Evolutionary conservation across 2,797 vertebrate species (phyloP), one percentile per base, ranked within the genome.

Genomic region (Ctenopoma kingsleyae): DNA sequence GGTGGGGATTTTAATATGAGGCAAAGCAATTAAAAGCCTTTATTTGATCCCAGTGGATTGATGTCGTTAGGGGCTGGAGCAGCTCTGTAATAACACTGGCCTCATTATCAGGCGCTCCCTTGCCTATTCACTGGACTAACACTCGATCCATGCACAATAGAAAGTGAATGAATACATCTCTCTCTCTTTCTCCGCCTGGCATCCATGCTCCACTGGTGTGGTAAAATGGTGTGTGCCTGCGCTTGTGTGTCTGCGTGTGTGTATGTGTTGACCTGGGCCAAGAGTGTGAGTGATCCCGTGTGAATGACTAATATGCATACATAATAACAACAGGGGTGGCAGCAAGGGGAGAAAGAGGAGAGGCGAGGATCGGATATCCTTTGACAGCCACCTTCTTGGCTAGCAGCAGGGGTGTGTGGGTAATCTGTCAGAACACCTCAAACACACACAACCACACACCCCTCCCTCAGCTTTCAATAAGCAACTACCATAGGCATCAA

Each of bases 1-100:
- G 59, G 81, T 71, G 66, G 80, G 81, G 87, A 85, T 86, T 90
- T 93, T 89, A 90, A 93, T 91, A 91, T 71, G 84, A 91, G 90
- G 87, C 87, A 81, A 91, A 86, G 85, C 92, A 94, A 94, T 95
- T 94, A 94, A 94, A 93, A 92, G 89, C 67, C 90, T 92, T 92
- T 91, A 91, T 92, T 82, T 88, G 91, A 93, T 92, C 90, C 88
- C 78, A 35, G 79, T 82, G 91, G 91, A 91, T 82, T 89, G 91
- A 92, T 91, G 93, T 92, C 87, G 84, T 91, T 81, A 82, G 89
- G 83, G 91, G 83, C 74, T 74, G 84, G 67, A 83, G 74, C 76
- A 11, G 85, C 87, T 86, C 87, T 87, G 88, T 91, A 92, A 91
- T 91, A 93, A 94, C 84, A 90, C 91, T 83, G 84, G 83, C 76